Evolutionary conservation across 2,888 invertebrate species (phyloP).

Genomic region (Protodeltote pygarga): DNA sequence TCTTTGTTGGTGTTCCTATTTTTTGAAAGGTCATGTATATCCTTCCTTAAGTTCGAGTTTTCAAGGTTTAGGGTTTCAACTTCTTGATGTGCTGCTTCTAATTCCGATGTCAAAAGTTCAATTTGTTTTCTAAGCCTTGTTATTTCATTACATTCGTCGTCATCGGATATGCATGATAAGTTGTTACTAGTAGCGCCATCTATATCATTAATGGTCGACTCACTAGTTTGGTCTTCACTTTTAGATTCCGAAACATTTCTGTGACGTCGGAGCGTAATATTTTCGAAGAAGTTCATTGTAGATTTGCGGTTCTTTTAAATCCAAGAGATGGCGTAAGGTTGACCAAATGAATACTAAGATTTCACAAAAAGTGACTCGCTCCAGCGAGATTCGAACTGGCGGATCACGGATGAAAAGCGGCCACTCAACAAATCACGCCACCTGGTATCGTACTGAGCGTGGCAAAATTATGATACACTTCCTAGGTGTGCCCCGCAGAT

Average conservation of each 20-base stretch:
- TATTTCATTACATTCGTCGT: conserved; percentile 2
- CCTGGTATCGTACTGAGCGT: no score
- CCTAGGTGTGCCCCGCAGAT: no score
- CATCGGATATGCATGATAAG: conserved; percentile 3
- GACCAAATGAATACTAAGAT: no score
- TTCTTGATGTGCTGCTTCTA: conserved; percentile 4
- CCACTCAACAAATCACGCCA: no score
- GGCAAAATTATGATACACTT: no score
- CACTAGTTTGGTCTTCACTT: conserved; percentile 1
- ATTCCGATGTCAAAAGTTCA: not conserved
- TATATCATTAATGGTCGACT: not conserved
- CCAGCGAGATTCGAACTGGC: no score
- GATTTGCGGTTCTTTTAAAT: no score
- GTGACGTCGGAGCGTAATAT: conserved; percentile 3
- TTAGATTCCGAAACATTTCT: conserved; percentile 3
- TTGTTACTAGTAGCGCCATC: conserved; percentile 1
- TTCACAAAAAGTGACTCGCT: no score
- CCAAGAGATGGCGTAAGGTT: no score
- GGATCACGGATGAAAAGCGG: no score
- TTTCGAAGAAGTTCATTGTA: conserved; percentile 9
- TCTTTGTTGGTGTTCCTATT: conserved; percentile 3
- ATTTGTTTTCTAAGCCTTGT: conserved; percentile 1
- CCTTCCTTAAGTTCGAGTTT: not conserved
- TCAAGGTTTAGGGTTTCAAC: conserved; percentile 3
- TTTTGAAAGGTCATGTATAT: not conserved